These are phyloP conservation scores for Aphelinus atriplicis DNA, from an alignment of 1,140 invertebrate genomes.

Conservation along the genomic window DNA sequence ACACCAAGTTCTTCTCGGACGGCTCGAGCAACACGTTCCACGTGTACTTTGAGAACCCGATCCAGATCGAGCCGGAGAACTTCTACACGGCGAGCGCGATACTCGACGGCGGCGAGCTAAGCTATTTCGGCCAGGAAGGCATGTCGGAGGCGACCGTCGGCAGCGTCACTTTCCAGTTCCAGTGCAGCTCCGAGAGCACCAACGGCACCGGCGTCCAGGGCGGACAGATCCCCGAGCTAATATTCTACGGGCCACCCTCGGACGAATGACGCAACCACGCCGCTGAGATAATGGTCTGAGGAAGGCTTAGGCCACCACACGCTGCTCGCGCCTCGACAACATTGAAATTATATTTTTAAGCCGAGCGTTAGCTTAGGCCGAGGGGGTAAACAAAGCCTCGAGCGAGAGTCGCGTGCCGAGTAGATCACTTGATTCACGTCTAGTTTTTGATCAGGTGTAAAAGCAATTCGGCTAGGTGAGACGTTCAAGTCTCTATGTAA, in stretches of 20 bases:
- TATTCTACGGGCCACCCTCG: conserved; percentile 86
- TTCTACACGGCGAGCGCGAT: conserved; percentile 92
- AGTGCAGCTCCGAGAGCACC: conserved; percentile 92
- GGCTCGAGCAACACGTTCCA: conserved; percentile 94
- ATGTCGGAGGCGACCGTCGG: conserved; percentile 90
- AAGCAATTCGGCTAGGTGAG: background rate
- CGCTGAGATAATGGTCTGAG: conserved; percentile 41
- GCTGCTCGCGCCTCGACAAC: background rate
- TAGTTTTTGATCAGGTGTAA: background rate
- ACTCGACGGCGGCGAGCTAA: conserved; percentile 88
- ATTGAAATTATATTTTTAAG: conserved; percentile 35
- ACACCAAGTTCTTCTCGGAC: conserved; percentile 92
- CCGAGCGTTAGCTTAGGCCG: conserved; percentile 6
- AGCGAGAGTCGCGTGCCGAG: background rate
- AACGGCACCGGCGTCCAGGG: conserved; percentile 95
- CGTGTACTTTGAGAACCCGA: conserved; percentile 92
- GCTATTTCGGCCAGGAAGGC: conserved; percentile 95
- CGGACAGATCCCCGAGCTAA: conserved; percentile 92
- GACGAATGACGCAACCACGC: conserved; percentile 61
- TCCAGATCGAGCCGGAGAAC: conserved; percentile 89
- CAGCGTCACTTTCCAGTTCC: conserved; percentile 92
- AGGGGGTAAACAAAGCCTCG: background rate
- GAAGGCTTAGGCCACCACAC: background rate
- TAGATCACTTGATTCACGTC: background rate
- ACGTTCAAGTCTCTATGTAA: background rate